phyloP scores from a whole-genome alignment of 2,797 vertebrate species.

The Leptoclinus maculatus region DNA sequence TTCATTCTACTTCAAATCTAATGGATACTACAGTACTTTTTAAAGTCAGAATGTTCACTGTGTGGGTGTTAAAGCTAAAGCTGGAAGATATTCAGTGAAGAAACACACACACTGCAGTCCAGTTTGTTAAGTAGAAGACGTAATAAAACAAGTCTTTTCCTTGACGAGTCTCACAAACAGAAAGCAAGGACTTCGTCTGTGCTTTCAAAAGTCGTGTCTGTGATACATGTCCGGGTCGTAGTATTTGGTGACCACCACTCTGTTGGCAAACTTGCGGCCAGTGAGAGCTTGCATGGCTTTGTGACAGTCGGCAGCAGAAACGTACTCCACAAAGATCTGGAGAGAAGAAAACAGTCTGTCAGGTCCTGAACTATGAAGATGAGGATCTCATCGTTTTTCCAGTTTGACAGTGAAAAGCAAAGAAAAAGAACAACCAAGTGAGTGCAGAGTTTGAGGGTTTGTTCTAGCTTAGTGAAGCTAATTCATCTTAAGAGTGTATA shows the following conservation, averaged over 20 bases:
- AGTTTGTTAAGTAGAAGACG: conserved; percentile 29
- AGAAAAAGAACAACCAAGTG: too few species aligned
- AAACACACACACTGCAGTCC: conserved; percentile 44
- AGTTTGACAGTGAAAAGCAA: neutral
- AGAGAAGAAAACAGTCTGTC: conserved; percentile 14
- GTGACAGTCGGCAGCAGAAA: conserved; percentile 84
- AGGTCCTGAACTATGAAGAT: neutral
- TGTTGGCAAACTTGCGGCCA: conserved; percentile 86
- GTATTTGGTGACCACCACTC: conserved; percentile 87
- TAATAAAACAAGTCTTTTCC: conserved; percentile 40
- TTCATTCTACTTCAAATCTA: conserved; percentile 53
- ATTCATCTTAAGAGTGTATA: neutral
- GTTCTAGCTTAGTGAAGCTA: neutral
- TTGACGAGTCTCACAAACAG: conserved; percentile 2
- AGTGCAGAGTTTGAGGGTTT: too few species aligned
- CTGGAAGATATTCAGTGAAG: conserved; percentile 47
- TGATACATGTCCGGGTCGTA: conserved; percentile 86
- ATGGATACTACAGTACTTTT: conserved; percentile 34
- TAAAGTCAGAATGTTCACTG: conserved; percentile 29
- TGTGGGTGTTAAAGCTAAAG: conserved; percentile 45
- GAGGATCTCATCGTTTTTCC: too few species aligned
- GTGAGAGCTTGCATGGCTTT: conserved; percentile 87
- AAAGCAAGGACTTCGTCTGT: conserved; percentile 15
- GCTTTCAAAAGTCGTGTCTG: conserved; percentile 83
- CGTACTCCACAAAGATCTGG: conserved; percentile 86